phyloP scores from a whole-genome alignment of 30 jellyfish, hydroid and myxozoan species.

The Aurelia sp. region DNA sequence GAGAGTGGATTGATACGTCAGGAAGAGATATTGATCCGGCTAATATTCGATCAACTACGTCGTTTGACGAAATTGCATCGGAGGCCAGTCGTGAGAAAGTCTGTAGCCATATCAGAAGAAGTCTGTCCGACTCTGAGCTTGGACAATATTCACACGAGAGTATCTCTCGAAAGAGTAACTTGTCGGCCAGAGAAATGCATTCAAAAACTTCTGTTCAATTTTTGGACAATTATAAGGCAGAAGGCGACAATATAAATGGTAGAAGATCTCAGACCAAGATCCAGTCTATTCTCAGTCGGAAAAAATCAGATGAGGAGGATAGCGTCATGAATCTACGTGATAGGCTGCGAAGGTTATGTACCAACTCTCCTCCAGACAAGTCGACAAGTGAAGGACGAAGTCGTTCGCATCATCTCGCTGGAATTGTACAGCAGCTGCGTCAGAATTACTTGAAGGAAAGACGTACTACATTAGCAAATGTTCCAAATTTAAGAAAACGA shows the following conservation, averaged over 20 bases:
- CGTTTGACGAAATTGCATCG: neutral
- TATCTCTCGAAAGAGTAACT: too few relatives aligned
- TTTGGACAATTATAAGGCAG: neutral
- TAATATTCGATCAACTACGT: too few relatives aligned
- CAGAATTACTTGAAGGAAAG: constrained; percentile 26
- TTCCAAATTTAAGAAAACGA: constrained; percentile 33
- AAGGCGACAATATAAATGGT: too few relatives aligned
- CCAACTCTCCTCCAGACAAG: neutral
- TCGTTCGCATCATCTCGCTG: too few relatives aligned
- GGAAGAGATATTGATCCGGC: neutral
- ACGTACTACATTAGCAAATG: constrained; percentile 29
- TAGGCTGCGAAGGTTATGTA: constrained; percentile 16
- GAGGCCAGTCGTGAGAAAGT: neutral
- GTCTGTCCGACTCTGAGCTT: too few relatives aligned
- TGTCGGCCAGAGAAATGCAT: too few relatives aligned
- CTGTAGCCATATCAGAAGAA: too few relatives aligned
- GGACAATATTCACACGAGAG: too few relatives aligned
- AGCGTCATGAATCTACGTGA: constrained; percentile 8
- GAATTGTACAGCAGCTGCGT: constrained; percentile 38
- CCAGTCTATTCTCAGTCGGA: neutral
- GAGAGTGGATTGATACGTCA: neutral
- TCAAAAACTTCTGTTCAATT: too few relatives aligned
- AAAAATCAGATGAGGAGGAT: neutral
- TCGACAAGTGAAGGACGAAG: neutral
- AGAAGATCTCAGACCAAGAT: neutral